phyloP scores from a whole-genome alignment of 2,888 invertebrate species.

The Watsonalla cultraria region DNA sequence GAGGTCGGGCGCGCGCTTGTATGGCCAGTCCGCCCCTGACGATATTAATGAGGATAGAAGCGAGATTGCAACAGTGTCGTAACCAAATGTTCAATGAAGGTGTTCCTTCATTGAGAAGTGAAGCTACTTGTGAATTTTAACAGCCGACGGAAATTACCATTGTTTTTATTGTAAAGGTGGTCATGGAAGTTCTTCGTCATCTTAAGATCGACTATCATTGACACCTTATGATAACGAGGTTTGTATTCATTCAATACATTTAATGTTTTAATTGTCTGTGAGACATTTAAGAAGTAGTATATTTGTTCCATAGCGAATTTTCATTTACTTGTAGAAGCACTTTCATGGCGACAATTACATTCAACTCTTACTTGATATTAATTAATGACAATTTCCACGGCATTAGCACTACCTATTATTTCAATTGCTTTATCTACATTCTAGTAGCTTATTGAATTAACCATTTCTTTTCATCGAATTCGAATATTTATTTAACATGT shows the following conservation, averaged over 20 bases:
- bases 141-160: conserved; percentile 41
- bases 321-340: too few species aligned
- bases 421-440: conserved; percentile 48
- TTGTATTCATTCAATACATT: background rate
- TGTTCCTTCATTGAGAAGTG: conserved; percentile 62
- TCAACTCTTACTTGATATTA: background rate
- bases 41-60: conserved; percentile 79
- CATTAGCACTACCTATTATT: conserved; percentile 35
- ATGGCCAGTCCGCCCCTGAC: conserved; percentile 80
- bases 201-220: background rate
- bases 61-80: conserved; percentile 74
- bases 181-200: too few species aligned
- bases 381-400: conserved; percentile 34
- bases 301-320: too few species aligned
- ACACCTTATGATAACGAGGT: background rate
- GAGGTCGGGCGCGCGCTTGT: conserved; percentile 78
- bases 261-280: too few species aligned
- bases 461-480: conserved; percentile 2
- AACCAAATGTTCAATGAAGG: conserved; percentile 65
- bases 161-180: conserved; percentile 14
- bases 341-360: too few species aligned
- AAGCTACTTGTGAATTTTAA: conserved; percentile 68
- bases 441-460: conserved; percentile 38
- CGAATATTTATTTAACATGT: background rate
- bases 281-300: too few species aligned